These are phyloP conservation scores for Hippolais icterina DNA, from an alignment of 2,113 vertebrate genomes.

Conservation along the genomic window DNA sequence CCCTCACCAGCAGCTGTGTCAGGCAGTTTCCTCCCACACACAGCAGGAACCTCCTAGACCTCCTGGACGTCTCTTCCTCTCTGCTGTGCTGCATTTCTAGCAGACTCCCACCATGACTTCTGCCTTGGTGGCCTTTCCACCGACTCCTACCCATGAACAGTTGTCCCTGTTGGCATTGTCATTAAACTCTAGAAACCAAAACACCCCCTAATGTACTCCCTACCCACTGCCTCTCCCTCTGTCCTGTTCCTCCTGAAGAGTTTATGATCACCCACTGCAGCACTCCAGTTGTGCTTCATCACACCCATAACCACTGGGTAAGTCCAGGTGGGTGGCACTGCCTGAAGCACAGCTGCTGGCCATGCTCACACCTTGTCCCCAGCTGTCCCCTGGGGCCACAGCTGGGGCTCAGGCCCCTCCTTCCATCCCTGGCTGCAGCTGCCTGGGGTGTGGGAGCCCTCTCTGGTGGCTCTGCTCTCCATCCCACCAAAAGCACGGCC, in stretches of 20 bases:
- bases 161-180: not conserved
- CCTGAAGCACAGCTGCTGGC: not conserved
- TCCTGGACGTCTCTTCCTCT: not conserved
- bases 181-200: not conserved
- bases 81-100: not conserved
- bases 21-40: not conserved
- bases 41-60: not conserved
- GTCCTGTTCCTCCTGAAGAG: not conserved
- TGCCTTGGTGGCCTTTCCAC: not conserved
- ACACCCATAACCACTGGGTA: rapidly evolving
- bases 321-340: not conserved
- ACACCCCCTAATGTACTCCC: too few species aligned
- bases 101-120: not conserved
- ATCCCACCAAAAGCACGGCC: rapidly evolving
- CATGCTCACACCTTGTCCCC: not conserved
- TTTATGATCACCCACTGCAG: not conserved
- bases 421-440: not conserved
- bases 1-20: not conserved
- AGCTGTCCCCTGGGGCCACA: not conserved
- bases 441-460: not conserved
- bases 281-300: not conserved
- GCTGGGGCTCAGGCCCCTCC: not conserved
- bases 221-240: not conserved
- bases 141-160: not conserved
- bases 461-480: not conserved